Evolutionary conservation across 2,888 invertebrate genomes (phyloP).

Genomic region (Rhogogaster chlorosoma): DNA sequence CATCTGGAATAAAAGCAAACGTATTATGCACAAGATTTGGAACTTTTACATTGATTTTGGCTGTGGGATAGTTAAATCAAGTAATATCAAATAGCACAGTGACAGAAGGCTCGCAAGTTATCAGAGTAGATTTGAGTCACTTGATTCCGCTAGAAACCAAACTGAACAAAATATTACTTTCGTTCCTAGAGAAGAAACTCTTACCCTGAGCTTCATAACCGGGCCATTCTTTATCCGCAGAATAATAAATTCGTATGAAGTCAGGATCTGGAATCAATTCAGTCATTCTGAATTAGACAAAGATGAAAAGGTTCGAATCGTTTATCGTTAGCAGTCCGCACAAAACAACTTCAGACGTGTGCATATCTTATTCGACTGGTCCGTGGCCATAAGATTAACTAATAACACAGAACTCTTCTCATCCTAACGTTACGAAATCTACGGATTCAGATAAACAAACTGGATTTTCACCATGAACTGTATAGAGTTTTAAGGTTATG

Average conservation of each 20-base stretch:
- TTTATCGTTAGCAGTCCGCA: background rate
- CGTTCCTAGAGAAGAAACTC: background rate
- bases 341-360: background rate
- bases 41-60: background rate
- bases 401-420: background rate
- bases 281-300: background rate
- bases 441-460: too few species aligned
- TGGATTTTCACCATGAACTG: background rate
- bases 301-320: background rate
- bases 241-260: conserved; percentile 8
- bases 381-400: background rate
- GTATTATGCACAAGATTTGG: background rate
- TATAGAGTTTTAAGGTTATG: background rate
- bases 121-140: background rate
- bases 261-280: background rate
- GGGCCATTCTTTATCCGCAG: conserved; percentile 38
- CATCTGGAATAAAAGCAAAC: background rate
- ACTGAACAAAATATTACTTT: background rate
- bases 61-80: background rate
- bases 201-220: conserved; percentile 2
- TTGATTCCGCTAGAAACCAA: background rate
- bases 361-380: background rate
- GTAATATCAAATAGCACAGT: background rate
- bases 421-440: background rate
- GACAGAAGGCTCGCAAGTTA: background rate